Evolutionary conservation across 2,113 vertebrate species (phyloP), one percentile per base, ranked within the genome.

Genomic region (Sorex fumeus): DNA sequence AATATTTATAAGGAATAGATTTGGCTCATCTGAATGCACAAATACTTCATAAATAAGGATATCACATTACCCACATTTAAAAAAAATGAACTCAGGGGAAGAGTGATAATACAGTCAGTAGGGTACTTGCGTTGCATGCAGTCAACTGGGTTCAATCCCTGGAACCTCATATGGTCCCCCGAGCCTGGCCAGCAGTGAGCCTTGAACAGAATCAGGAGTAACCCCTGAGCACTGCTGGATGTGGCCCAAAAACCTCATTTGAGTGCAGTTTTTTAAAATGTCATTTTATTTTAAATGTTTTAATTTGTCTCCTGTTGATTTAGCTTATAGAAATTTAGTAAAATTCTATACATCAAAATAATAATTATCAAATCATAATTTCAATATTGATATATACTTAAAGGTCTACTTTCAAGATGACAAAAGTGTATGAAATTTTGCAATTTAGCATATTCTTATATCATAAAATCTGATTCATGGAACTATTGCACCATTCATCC

Each of bases 241-340:
- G 40, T 40, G 40, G 40, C 40, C 40, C 40, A 40, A 40, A 40
- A 40, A 40, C 40, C 53, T 81, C 21, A 75, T 7, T 69, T 43
- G 16, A 70, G 11, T 4, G 62, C 2, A 69, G 8, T 32, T 79
- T 7, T 50, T 62, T 72, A 64, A 11, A 67, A 74, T 50, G 43
- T 2, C 23, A 90, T 83, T 84, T 88, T 28, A 93, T 80, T 80
- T 74, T 62, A 80, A 93, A 40, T 30, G 40, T 7, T 40, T 40
- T 7, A 40, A 40, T 40, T 40, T 40, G 40, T 40, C 40, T 40
- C 40, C 40, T 40, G 40, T 40, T 40, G 40, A 40, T 40, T 40
- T 40, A 40, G 40, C 40, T 40, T 40, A 40, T 40, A 40, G 40
- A 7, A 7, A n/a, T n/a, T n/a, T n/a, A 32, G 3, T 64, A 19